A percentile compares a stretch with the other conserved stretches of the same genome.
These are phyloP conservation scores for Corythornis vintsioides DNA, from an alignment of 2,113 vertebrate species.

Conservation along the genomic window DNA sequence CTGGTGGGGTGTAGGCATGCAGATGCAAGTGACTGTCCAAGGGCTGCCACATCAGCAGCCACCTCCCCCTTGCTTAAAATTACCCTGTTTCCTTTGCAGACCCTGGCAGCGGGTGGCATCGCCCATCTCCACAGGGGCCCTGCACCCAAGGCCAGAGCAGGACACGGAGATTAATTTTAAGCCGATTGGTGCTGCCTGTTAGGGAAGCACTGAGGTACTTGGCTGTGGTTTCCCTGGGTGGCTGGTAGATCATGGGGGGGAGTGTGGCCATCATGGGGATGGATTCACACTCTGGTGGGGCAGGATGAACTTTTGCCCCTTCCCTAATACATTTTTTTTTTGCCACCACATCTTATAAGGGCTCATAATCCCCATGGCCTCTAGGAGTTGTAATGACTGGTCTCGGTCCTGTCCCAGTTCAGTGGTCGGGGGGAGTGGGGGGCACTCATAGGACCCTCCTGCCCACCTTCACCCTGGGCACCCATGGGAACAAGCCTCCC, in stretches of 20 bases:
- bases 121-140: rapidly evolving
- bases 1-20: rapidly evolving
- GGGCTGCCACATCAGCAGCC: not conserved
- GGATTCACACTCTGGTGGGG: rapidly evolving
- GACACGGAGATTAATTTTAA: slow-evolving; percentile 42
- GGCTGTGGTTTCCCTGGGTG: not conserved
- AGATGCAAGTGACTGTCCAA: rapidly evolving
- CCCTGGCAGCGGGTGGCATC: not conserved
- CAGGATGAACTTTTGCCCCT: not conserved
- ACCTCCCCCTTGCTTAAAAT: not conserved
- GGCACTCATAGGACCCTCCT: not conserved
- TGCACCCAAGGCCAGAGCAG: not conserved
- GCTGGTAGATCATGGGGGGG: not conserved
- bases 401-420: not conserved
- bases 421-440: not conserved
- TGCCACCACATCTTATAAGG: not conserved
- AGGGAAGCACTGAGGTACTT: not conserved
- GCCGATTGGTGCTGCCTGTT: not conserved
- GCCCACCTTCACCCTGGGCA: not conserved
- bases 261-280: rapidly evolving
- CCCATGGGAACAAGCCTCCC: rapidly evolving
- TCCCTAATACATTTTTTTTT: not conserved
- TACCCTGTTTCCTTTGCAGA: not conserved
- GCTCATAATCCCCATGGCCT: not conserved
- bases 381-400: not conserved